Evolutionary conservation across 2,888 invertebrate genomes (phyloP).

Genomic region (Tachina fera): DNA sequence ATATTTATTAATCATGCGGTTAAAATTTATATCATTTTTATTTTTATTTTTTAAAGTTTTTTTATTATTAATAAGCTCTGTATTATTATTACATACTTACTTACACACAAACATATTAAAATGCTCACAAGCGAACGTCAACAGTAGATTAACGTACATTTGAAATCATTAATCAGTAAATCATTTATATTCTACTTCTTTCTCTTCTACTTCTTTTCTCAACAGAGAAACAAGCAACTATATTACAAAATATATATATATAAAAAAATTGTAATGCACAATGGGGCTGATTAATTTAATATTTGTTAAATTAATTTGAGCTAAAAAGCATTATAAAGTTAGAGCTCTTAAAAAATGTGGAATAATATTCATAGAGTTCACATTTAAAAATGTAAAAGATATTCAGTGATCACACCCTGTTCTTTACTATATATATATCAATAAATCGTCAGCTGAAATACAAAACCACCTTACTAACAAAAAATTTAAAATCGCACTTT

Average conservation of each 20-base stretch:
- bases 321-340: no score
- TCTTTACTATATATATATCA: no score
- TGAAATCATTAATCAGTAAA: constrained; percentile 68
- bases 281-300: not conserved
- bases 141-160: constrained; percentile 64
- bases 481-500: no score
- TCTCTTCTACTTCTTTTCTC: not conserved
- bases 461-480: no score
- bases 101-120: not conserved
- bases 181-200: constrained; percentile 42
- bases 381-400: no score
- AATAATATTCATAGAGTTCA: no score
- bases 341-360: no score
- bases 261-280: not conserved
- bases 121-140: constrained; percentile 3
- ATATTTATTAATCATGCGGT: constrained; percentile 55
- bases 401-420: no score
- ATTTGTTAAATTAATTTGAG: no score
- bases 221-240: constrained; percentile 3
- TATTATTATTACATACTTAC: constrained; percentile 18
- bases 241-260: not conserved
- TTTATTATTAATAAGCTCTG: constrained; percentile 2
- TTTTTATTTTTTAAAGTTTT: constrained; percentile 54
- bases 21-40: constrained; percentile 56
- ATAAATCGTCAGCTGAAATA: no score